Percentiles rank a stretch among this genome's conserved stretches.
phyloP scores from a whole-genome alignment of 2,797 vertebrate genomes.

The Microctenopoma stevenorrisi region DNA sequence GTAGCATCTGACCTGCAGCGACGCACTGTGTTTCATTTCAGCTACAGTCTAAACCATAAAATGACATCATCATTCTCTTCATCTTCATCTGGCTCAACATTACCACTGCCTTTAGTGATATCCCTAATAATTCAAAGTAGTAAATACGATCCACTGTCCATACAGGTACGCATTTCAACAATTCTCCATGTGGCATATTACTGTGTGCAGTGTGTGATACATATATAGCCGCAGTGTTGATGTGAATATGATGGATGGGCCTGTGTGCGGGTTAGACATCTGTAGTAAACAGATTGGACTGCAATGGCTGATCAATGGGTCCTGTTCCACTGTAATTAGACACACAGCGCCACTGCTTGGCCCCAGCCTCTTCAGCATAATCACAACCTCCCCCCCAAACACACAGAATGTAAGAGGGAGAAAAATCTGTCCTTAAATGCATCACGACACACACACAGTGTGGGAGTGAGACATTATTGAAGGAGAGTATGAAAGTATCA shows the following conservation, averaged over 20 bases:
- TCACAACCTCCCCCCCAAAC: constrained; percentile 56
- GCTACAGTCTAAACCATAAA: constrained; percentile 22
- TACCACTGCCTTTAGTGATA: constrained; percentile 6
- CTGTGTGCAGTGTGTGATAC: constrained; percentile 22
- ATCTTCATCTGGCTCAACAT: neutral
- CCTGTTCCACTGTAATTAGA: constrained; percentile 92
- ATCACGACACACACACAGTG: constrained; percentile 47
- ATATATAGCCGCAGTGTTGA: constrained; percentile 65
- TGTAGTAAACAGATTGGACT: constrained; percentile 88
- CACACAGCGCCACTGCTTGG: constrained; percentile 85
- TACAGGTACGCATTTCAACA: constrained; percentile 36
- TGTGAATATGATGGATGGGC: constrained; percentile 83
- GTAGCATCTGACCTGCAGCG: constrained; percentile 7
- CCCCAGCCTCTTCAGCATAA: constrained; percentile 88
- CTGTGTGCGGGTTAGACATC: constrained; percentile 81
- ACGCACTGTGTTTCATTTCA: constrained; percentile 20
- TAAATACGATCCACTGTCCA: constrained; percentile 5
- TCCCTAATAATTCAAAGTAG: constrained; percentile 49
- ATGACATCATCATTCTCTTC: constrained; percentile 6
- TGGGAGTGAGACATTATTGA: constrained; percentile 71
- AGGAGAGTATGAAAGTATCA: constrained; percentile 65
- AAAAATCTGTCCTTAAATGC: constrained; percentile 51
- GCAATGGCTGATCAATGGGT: constrained; percentile 89
- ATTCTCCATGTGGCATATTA: constrained; percentile 46
- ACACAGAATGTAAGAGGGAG: constrained; percentile 3